Conservation (phyloP, 2,797 vertebrate species). For the Odontamblyopus lacepedii region DNA sequence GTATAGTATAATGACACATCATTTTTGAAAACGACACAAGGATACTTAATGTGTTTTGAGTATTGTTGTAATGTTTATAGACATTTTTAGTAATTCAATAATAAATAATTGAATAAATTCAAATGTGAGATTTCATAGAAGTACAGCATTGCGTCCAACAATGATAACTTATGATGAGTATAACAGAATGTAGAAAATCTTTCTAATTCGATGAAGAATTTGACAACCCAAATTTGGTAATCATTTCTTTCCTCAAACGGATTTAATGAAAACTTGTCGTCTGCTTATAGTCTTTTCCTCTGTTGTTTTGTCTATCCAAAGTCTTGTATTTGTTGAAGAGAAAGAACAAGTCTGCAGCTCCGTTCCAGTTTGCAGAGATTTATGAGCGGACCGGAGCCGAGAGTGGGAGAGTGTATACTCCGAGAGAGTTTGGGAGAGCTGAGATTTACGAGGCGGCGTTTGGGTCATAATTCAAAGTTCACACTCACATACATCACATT, state of each 20-base stretch:
- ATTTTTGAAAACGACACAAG: not conserved
- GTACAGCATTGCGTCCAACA: not conserved
- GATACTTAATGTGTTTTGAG: not conserved
- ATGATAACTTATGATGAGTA: not conserved
- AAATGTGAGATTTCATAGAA: not conserved
- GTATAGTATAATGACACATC: no score
- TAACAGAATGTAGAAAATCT: not conserved
- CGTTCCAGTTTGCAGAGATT: slow-evolving; percentile 79
- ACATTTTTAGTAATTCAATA: not conserved
- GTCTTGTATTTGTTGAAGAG: slow-evolving; percentile 57
- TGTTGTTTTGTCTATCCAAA: slow-evolving; percentile 64
- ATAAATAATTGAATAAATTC: not conserved
- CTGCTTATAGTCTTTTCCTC: slow-evolving; percentile 27
- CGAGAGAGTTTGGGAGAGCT: slow-evolving; percentile 76
- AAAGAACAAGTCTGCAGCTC: slow-evolving; percentile 57
- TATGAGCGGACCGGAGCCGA: slow-evolving; percentile 74
- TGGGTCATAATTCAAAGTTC: slow-evolving; percentile 84
- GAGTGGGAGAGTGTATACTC: slow-evolving; percentile 75
- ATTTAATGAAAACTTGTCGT: slow-evolving; percentile 18
- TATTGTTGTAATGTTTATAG: not conserved
- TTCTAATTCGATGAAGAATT: not conserved
- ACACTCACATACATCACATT: slow-evolving; percentile 83
- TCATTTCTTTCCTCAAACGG: not conserved
- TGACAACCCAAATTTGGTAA: not conserved
- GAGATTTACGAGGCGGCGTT: slow-evolving; percentile 79